Conservation (phyloP, 2,113 vertebrate genomes). For the Saimiri boliviensis region DNA sequence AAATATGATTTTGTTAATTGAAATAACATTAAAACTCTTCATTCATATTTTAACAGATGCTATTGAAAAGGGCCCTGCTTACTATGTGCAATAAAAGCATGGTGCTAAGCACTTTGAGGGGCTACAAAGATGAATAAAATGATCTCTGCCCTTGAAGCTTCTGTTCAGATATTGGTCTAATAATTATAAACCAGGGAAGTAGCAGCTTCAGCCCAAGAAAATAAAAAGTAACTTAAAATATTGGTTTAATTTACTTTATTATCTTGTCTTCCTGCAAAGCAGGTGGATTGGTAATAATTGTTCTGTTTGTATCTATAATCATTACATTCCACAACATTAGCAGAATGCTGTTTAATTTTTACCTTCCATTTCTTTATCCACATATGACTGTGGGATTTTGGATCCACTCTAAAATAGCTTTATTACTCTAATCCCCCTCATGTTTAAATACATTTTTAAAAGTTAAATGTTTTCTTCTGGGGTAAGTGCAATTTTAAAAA, state of each 20-base stretch:
- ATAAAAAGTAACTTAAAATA: constrained; percentile 36
- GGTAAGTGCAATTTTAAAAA: constrained; percentile 26
- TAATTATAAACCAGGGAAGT: not conserved
- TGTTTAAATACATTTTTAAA: not conserved
- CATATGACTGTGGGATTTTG: not conserved
- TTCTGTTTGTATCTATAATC: not conserved
- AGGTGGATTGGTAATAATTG: not conserved
- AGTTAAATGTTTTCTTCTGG: constrained; percentile 49
- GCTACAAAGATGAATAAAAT: not conserved
- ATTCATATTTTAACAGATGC: not conserved
- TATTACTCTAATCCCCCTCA: constrained; percentile 17
- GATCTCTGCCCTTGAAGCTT: not conserved
- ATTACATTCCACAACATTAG: not conserved
- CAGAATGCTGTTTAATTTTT: constrained; percentile 36
- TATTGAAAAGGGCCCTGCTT: not conserved
- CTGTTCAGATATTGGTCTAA: not conserved
- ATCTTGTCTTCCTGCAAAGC: not conserved
- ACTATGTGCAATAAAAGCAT: not conserved
- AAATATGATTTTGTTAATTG: constrained; percentile 12
- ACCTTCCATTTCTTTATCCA: constrained; percentile 13
- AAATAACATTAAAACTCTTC: constrained; percentile 26
- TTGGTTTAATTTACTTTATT: constrained; percentile 40
- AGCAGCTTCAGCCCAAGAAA: not conserved
- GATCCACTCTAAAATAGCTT: not conserved
- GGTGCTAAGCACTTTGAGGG: not conserved